phyloP scores from a whole-genome alignment of 2,888 invertebrate species.

The Synanthedon myopaeformis region DNA sequence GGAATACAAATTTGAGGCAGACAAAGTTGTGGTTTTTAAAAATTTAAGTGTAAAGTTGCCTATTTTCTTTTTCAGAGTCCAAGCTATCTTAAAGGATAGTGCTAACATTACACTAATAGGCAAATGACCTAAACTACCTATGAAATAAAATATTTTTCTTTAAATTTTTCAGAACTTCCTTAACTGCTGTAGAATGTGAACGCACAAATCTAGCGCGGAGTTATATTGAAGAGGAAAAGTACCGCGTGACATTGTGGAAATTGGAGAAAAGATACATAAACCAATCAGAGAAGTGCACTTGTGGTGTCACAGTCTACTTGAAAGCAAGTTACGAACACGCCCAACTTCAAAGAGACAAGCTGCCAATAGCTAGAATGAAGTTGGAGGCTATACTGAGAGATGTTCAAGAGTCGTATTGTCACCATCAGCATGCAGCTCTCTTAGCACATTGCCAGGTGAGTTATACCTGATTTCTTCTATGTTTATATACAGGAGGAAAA shows the following conservation, averaged over 20 bases:
- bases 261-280: constrained; percentile 29
- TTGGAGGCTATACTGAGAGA: constrained; percentile 40
- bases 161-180: constrained; percentile 33
- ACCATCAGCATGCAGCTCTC: constrained; percentile 47
- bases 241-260: constrained; percentile 36
- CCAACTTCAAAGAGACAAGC: constrained; percentile 30
- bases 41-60: too few species aligned
- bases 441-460: constrained; percentile 49
- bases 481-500: too few species aligned
- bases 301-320: constrained; percentile 30
- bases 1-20: too few species aligned
- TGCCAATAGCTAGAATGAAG: constrained; percentile 40
- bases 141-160: background rate
- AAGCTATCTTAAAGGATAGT: too few species aligned
- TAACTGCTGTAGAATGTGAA: constrained; percentile 46
- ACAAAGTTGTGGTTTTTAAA: too few species aligned
- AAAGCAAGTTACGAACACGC: constrained; percentile 39
- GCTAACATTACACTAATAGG: too few species aligned
- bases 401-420: constrained; percentile 51
- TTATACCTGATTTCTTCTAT: too few species aligned
- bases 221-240: constrained; percentile 38
- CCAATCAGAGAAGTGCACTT: constrained; percentile 29
- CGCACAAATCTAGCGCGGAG: constrained; percentile 26
- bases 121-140: background rate
- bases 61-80: too few species aligned